These are phyloP conservation scores for Trypoxylon attenuatum DNA, from an alignment of 2,888 invertebrate species.

Conservation along the genomic window DNA sequence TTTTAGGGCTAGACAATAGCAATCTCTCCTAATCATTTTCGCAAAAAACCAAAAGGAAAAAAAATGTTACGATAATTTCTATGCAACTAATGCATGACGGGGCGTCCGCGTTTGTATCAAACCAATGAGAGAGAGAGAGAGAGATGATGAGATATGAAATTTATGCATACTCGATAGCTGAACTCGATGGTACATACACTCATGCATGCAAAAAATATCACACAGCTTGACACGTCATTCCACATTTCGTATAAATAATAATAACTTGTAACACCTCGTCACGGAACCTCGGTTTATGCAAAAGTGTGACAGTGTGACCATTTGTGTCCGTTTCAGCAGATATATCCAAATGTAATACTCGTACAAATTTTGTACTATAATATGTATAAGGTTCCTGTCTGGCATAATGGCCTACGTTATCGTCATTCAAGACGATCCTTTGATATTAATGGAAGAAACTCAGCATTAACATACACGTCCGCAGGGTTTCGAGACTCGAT, in stretches of 20 bases:
- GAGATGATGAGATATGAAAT: slow-evolving; percentile 29
- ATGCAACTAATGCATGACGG: slow-evolving; percentile 21
- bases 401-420: background rate
- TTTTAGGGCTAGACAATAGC: slow-evolving; percentile 24
- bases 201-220: slow-evolving; percentile 40
- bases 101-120: slow-evolving; percentile 18
- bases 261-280: slow-evolving; percentile 44
- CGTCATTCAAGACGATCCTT: background rate
- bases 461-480: background rate
- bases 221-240: slow-evolving; percentile 29
- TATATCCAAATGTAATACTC: slow-evolving; percentile 5
- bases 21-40: slow-evolving; percentile 14
- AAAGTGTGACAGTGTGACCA: slow-evolving; percentile 39
- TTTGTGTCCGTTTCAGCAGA: slow-evolving; percentile 18
- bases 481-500: background rate
- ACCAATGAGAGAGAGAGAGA: no score
- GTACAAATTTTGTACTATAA: slow-evolving; percentile 14
- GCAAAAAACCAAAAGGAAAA: slow-evolving; percentile 23
- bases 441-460: background rate
- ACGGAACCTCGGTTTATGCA: slow-evolving; percentile 35
- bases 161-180: slow-evolving; percentile 26
- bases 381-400: background rate
- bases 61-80: slow-evolving; percentile 31
- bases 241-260: slow-evolving; percentile 49
- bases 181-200: slow-evolving; percentile 39